Conservation (phyloP, 2,888 invertebrate genomes). For the Mantis religiosa region DNA sequence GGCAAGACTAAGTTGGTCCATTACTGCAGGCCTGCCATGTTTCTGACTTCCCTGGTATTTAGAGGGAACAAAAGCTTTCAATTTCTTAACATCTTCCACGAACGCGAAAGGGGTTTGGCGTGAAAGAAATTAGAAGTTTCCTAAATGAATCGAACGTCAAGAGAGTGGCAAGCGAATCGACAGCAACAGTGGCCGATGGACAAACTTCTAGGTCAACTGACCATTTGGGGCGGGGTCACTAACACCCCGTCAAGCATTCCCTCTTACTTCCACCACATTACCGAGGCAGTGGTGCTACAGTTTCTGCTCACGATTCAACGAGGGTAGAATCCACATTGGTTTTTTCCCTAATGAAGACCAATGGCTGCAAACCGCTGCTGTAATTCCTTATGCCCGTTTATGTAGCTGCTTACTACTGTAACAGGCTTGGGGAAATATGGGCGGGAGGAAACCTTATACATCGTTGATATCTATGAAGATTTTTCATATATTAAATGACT, state of each 20-base stretch:
- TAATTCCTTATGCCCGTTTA: background rate
- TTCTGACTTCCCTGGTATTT: background rate
- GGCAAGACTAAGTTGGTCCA: background rate
- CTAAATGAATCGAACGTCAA: background rate
- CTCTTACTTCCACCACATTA: background rate
- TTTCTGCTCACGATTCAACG: background rate
- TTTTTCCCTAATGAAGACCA: background rate
- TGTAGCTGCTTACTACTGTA: background rate
- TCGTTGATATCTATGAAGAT: background rate
- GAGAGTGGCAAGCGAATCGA: background rate
- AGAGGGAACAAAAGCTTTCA: background rate
- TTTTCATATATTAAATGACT: background rate
- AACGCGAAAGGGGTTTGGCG: background rate
- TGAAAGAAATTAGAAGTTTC: conserved; percentile 1
- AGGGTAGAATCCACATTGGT: background rate
- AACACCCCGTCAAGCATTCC: background rate
- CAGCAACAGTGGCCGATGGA: background rate
- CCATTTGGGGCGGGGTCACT: background rate
- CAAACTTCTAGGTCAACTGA: background rate
- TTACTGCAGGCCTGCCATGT: background rate
- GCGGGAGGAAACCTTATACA: background rate
- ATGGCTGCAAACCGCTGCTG: background rate
- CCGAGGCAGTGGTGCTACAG: background rate
- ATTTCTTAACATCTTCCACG: background rate
- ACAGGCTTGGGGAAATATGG: background rate